These are phyloP conservation scores for Limosa lapponica DNA, from an alignment of 2,797 vertebrate genomes.

Conservation along the genomic window DNA sequence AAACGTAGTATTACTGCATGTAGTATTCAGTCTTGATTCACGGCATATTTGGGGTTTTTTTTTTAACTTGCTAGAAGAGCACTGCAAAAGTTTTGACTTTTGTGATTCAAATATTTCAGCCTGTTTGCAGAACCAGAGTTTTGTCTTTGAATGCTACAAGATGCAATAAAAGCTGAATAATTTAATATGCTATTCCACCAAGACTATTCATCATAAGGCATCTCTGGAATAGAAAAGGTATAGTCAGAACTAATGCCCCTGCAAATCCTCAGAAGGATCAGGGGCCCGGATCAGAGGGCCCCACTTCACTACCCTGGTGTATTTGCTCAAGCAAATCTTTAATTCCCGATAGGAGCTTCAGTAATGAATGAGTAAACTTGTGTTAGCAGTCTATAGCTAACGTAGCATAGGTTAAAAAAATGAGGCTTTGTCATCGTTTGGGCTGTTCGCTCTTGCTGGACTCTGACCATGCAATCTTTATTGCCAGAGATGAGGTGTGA, in stretches of 20 bases:
- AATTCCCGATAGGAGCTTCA: not conserved
- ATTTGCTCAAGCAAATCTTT: not conserved
- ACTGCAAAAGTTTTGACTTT: not conserved
- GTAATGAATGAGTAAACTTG: not conserved
- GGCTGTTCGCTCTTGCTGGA: not conserved
- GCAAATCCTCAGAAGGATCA: not conserved
- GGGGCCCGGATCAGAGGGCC: not conserved
- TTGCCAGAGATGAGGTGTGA: not conserved
- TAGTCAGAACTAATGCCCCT: not conserved
- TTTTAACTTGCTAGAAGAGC: not conserved
- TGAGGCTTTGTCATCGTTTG: not conserved
- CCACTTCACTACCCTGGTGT: not conserved
- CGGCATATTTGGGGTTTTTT: fast-evolving
- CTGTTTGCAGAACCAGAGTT: not conserved
- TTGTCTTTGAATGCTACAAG: not conserved
- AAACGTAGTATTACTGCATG: not conserved
- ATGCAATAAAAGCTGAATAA: not conserved
- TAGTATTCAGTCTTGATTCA: not conserved
- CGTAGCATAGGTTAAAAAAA: not conserved
- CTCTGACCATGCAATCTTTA: not conserved
- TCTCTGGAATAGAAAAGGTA: not conserved
- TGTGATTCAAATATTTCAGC: not conserved
- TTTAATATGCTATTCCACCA: not conserved
- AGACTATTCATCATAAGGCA: not conserved
- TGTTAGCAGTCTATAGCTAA: not conserved